Evolutionary conservation across 2,113 vertebrate genomes (phyloP), one percentile per base, ranked within the genome.

Genomic region (Microcebus lehilahytsara): DNA sequence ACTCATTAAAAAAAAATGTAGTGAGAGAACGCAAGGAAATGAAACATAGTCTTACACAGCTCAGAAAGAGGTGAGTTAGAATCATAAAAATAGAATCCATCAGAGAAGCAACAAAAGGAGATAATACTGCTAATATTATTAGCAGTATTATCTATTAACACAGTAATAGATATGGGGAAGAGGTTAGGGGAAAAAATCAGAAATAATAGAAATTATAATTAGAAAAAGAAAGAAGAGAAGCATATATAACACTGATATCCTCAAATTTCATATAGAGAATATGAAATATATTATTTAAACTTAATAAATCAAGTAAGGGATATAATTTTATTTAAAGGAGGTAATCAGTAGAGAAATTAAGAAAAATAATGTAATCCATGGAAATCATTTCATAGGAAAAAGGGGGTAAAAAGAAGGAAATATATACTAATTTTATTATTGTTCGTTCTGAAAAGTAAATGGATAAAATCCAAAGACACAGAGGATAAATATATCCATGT

Each of bases 51-150:
- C 53, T 77, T 69, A 13, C 32, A 37, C 64, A 69, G n/a, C 32
- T 91, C 53, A 89, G 27, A 88, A 93, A 87, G 23, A 89, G 81
- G 27, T 72, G 56, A 83, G 42, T 93, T 91, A 88, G 32, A 86
- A 75, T 85, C 88, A 77, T 20, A 92, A 85, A 84, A 81, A 46
- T 62, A 30, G 92, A 88, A 92, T 58, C 32, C 5, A 71, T 60
- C 67, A 77, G 42, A 89, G 46, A 75, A 42, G 19, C 23, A 69
- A 77, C 58, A 53, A 77, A 87, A 84, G 30, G 23, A 88, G 37
- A 62, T 6, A 32, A 46, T 34, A 53, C 6, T 69, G 7, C 71
- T 79, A 25, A 64, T 83, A n/a, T n/a, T n/a, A n/a, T n/a, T n/a
- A n/a, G n/a, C n/a, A n/a, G n/a, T n/a, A n/a, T n/a, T n/a, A n/a